phyloP scores from a whole-genome alignment of 2,888 invertebrate genomes.

The Cryptocheilus praepositus region DNA sequence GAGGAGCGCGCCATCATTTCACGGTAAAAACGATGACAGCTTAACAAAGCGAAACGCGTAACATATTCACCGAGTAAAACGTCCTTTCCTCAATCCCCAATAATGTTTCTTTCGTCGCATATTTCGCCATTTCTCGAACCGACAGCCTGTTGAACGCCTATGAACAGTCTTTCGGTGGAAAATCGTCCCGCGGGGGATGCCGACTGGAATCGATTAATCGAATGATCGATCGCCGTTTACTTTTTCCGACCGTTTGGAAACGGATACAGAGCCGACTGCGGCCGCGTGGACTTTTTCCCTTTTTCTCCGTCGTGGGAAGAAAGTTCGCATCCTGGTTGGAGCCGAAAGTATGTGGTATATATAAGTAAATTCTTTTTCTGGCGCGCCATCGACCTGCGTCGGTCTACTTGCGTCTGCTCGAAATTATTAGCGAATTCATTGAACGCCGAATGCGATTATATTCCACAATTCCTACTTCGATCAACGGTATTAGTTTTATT shows the following conservation, averaged over 20 bases:
- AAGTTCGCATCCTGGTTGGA: neutral
- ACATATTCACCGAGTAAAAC: neutral
- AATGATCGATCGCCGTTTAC: conserved; percentile 7
- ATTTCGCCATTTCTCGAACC: neutral
- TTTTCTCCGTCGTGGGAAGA: neutral
- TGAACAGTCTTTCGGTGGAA: neutral
- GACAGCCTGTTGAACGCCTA: conserved; percentile 7
- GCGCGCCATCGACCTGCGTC: neutral
- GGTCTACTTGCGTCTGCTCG: neutral
- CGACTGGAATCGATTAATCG: conserved; percentile 7
- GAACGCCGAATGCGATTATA: too few species aligned
- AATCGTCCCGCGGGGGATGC: neutral
- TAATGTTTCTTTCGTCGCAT: neutral
- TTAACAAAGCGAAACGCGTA: neutral
- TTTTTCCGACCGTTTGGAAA: neutral
- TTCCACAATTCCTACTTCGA: too few species aligned
- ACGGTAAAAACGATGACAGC: too few species aligned
- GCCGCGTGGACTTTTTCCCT: neutral
- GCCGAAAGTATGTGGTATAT: neutral
- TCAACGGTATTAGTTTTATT: too few species aligned
- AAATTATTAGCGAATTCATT: neutral
- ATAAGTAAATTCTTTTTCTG: neutral
- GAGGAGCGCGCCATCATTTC: too few species aligned
- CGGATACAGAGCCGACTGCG: neutral
- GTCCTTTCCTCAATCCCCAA: neutral